Conservation (phyloP, 2,113 vertebrate species). For the Amblyornis subalaris region DNA sequence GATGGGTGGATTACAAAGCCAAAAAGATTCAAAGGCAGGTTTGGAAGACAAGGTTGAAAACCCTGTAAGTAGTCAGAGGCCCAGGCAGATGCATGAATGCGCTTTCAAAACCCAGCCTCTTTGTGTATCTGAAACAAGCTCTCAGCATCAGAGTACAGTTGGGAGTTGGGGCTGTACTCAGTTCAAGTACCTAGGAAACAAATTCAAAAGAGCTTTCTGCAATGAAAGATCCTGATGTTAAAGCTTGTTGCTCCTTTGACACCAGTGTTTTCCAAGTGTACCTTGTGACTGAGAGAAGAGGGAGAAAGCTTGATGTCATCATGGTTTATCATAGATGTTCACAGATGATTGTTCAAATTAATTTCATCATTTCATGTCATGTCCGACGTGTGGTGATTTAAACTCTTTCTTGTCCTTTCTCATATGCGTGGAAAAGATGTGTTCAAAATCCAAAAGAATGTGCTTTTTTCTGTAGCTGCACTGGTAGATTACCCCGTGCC, state of each 20-base stretch:
- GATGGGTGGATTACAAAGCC: not conserved
- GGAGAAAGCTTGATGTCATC: not conserved
- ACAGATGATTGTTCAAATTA: not conserved
- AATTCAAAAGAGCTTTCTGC: not conserved
- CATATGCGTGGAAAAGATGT: not conserved
- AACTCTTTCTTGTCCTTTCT: not conserved
- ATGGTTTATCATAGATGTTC: not conserved
- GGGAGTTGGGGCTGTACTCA: not conserved
- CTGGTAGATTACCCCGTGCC: not conserved
- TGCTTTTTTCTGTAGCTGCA: not conserved
- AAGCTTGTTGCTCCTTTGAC: not conserved
- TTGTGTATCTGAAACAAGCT: not conserved
- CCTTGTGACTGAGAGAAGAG: not conserved
- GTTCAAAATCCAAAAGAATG: not conserved
- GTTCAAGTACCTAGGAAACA: not conserved
- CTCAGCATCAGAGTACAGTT: not conserved
- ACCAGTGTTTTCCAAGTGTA: not conserved
- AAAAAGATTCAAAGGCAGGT: not conserved
- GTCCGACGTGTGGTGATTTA: not conserved
- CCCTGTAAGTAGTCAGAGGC: not conserved
- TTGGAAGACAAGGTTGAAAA: not conserved
- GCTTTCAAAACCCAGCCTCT: not conserved
- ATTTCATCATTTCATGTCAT: not conserved
- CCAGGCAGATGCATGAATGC: not conserved
- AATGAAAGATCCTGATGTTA: not conserved